Conservation (phyloP, 2,113 vertebrate species). For the Macroglossus sobrinus region DNA sequence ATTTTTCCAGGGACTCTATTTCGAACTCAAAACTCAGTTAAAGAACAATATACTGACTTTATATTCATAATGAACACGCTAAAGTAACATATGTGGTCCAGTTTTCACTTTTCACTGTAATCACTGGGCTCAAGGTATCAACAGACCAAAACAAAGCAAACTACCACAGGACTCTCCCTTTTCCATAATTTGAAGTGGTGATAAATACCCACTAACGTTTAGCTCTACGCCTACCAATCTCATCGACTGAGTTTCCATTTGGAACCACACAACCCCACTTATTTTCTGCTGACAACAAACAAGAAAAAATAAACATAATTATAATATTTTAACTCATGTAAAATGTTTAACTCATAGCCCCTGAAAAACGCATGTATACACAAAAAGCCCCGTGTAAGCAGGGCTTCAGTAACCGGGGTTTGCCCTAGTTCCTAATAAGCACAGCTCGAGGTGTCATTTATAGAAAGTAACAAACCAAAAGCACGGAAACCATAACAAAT, state of each 20-base stretch:
- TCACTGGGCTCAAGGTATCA: not conserved
- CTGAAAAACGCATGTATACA: not conserved
- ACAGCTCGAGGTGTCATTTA: not conserved
- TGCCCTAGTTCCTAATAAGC: not conserved
- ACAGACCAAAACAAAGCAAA: not conserved
- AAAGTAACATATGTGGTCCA: not conserved
- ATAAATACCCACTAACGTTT: not conserved
- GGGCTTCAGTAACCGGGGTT: not conserved
- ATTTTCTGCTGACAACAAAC: slow-evolving; percentile 12
- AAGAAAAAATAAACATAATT: not conserved
- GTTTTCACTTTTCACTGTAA: not conserved
- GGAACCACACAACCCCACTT: not conserved
- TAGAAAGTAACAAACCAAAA: not conserved
- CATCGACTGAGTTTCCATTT: not conserved
- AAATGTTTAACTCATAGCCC: not conserved
- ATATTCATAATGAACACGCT: not conserved
- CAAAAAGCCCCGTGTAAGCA: not conserved
- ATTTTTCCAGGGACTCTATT: not conserved
- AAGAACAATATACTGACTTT: not conserved
- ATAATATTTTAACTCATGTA: not conserved
- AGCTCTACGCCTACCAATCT: not conserved
- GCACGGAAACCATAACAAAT: not conserved
- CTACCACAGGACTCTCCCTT: not conserved
- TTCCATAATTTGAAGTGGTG: not conserved
- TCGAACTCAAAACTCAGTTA: not conserved